Base-by-base conservation (phyloP, 2,113 vertebrate genomes). In the Toxotes jaculatrix region DNA sequence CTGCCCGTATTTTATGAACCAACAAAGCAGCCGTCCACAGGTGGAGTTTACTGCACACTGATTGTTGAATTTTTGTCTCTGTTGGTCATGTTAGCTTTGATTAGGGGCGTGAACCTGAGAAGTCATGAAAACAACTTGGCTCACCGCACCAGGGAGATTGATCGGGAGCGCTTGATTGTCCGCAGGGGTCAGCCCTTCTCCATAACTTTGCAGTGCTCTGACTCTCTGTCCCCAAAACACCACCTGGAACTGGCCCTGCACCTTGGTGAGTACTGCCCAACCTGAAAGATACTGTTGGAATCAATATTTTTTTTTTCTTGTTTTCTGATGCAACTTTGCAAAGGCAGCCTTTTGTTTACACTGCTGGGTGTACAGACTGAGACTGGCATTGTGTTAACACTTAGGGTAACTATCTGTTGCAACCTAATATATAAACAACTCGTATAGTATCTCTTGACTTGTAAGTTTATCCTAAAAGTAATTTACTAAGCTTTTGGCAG, bases 111-210 rank as follows among this genome's bases (percentile, higher is more conserved):
- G 49, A 92, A 96, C 61, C 74, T 95, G 67, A 95, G 95, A 51
- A 82, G 90, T 74, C 82, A 76, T 47, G 86, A 91, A 27, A 97
- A 97, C 75, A 97, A 96, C 93, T 91, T 73, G 49, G 90, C 83
- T 34, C 96, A 97, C 79, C 96, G 89, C 65, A 97, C 96, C 45
- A 92, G 91, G 47, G 96, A 97, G 71, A 96, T 96, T 17, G 95
- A 94, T 78, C 75, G 67, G 27, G 84, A 93, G 65, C 93, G 94
- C 27, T 63, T 94, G 79, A 94, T 97, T 31, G 70, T 96, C 19
- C 95, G 96, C 70, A 92, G 96, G 85, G 96, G 96, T 53, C 96
- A 96, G 23, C 82, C 93, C 34, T 96, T 97, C 88, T 92, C 11
- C 75, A 87, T 98, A 0, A 84, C 94, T 0, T 81, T 97, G 74